phyloP scores from a whole-genome alignment of 2,797 vertebrate genomes.

The Lagorchestes hirsutus region DNA sequence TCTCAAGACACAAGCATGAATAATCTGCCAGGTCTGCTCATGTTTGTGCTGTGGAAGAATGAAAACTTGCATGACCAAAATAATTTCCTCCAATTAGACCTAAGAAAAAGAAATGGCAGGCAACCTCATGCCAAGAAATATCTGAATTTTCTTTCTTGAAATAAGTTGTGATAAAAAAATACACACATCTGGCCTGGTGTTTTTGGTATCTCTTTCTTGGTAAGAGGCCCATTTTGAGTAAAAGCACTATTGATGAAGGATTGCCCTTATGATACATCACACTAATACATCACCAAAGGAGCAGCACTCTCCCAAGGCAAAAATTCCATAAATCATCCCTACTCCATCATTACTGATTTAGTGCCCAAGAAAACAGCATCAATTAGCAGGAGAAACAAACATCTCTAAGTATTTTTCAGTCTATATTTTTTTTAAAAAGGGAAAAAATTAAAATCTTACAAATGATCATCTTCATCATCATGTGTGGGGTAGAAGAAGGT shows the following conservation, averaged over 20 bases:
- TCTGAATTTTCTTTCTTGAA: not conserved
- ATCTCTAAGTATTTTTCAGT: rapidly evolving
- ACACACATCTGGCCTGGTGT: not conserved
- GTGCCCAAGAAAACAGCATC: conserved; percentile 30
- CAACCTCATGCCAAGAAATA: not conserved
- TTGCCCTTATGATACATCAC: not conserved
- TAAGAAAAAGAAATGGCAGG: not conserved
- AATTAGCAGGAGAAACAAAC: conserved; percentile 39
- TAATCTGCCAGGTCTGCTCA: not conserved
- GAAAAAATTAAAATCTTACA: not conserved
- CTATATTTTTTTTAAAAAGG: not conserved
- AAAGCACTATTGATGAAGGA: not conserved
- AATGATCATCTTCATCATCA: not conserved
- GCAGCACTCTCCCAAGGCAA: conserved; percentile 41
- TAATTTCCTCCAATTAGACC: not conserved
- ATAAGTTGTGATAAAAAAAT: not conserved
- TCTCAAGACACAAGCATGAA: not conserved
- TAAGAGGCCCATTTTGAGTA: not conserved
- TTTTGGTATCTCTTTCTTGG: not conserved
- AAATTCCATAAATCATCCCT: conserved; percentile 46
- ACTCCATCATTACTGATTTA: conserved; percentile 50
- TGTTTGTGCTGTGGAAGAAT: not conserved
- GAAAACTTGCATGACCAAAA: not conserved
- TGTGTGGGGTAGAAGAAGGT: not conserved
- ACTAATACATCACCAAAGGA: conserved; percentile 61